Evolutionary conservation across 2,888 invertebrate species (phyloP).

Genomic region (Thelaira solivaga): DNA sequence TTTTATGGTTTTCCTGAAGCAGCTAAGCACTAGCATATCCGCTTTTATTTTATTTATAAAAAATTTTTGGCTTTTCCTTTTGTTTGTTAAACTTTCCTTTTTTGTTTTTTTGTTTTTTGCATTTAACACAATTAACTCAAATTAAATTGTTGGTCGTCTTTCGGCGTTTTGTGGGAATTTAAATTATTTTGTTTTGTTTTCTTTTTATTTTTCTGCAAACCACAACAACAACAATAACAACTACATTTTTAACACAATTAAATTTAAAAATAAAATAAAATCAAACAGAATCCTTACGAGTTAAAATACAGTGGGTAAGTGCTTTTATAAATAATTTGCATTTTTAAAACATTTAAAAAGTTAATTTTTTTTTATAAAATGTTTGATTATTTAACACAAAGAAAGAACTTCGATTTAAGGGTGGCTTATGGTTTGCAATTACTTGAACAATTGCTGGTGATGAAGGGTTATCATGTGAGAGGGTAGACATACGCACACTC

Average conservation of each 20-base stretch:
- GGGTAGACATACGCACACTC: too few relatives aligned
- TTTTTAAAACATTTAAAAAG: not conserved
- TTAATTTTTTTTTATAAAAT: conserved; percentile 15
- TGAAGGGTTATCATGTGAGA: too few relatives aligned
- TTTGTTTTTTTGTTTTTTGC: conserved; percentile 1
- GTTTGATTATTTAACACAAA: not conserved
- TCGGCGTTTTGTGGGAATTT: conserved; percentile 49
- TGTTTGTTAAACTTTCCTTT: conserved; percentile 4
- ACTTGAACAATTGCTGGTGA: too few relatives aligned
- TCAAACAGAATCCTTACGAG: conserved; percentile 69
- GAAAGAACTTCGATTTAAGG: not conserved
- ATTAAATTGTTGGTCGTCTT: conserved; percentile 59
- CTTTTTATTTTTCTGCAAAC: conserved; percentile 4
- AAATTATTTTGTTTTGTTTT: conserved; percentile 35
- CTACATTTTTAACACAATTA: conserved; percentile 44
- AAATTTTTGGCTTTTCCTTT: not conserved
- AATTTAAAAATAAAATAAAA: conserved; percentile 44
- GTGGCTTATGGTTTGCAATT: too few relatives aligned
- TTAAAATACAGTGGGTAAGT: conserved; percentile 76
- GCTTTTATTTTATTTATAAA: not conserved
- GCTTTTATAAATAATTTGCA: not conserved
- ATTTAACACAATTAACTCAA: conserved; percentile 58
- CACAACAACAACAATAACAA: conserved; percentile 33
- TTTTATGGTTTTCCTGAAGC: conserved; percentile 58
- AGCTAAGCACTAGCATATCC: conserved; percentile 5